Conservation (phyloP, 2,113 vertebrate species). For the Stictonetta naevosa region DNA sequence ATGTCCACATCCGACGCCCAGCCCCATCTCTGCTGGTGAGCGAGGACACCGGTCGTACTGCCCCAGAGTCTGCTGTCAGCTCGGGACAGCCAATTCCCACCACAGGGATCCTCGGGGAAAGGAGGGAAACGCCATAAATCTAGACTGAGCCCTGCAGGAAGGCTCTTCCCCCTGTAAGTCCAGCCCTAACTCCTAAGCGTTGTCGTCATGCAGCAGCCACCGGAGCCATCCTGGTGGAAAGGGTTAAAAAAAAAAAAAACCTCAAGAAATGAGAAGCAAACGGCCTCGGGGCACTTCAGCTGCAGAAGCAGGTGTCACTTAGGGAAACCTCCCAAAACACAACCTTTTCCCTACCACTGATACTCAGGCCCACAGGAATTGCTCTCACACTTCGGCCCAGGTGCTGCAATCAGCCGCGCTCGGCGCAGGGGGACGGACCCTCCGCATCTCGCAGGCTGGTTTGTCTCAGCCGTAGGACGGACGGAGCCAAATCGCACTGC, state of each 20-base stretch:
- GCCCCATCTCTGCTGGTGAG: not conserved
- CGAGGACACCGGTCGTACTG: not conserved
- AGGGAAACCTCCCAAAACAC: slow-evolving; percentile 7
- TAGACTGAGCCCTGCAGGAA: not conserved
- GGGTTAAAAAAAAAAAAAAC: slow-evolving; percentile 12
- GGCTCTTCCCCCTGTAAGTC: not conserved
- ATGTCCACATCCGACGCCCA: not conserved
- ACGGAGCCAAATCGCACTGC: accelerated
- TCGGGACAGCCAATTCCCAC: not conserved
- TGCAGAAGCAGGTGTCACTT: slow-evolving; percentile 62
- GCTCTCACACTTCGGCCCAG: slow-evolving; percentile 65
- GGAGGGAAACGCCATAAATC: not conserved
- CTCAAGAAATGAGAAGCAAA: not conserved
- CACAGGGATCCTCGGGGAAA: not conserved
- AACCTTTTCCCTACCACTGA: slow-evolving; percentile 13
- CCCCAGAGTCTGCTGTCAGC: not conserved
- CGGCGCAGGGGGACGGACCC: not conserved
- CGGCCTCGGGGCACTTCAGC: slow-evolving; percentile 18
- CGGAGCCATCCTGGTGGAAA: not conserved
- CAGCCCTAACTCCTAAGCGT: not conserved
- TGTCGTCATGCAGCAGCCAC: not conserved
- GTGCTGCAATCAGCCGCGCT: not conserved
- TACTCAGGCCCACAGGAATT: slow-evolving; percentile 36
- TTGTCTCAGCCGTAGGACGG: not conserved
- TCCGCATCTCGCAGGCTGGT: not conserved